These are phyloP conservation scores for Campoletis raptor DNA, from an alignment of 2,888 invertebrate genomes.

Conservation along the genomic window DNA sequence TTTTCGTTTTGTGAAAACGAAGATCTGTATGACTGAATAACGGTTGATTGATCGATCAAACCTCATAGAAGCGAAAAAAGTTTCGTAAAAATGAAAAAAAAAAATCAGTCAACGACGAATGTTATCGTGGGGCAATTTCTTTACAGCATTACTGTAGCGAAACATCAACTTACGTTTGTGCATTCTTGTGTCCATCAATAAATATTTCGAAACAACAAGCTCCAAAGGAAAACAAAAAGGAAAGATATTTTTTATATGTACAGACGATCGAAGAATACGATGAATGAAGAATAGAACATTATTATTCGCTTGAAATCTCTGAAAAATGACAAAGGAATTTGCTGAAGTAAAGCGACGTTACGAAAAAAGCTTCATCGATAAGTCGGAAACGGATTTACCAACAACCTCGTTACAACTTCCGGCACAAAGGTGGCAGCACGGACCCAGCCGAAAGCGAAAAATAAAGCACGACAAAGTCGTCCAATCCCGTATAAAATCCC, in stretches of 20 bases:
- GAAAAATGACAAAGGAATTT: not conserved
- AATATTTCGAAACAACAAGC: no score
- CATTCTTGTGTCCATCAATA: not conserved
- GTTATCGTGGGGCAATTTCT: not conserved
- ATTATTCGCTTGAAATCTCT: not conserved
- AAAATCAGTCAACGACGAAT: not conserved
- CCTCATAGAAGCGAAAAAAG: not conserved
- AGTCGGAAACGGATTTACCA: conserved; percentile 1
- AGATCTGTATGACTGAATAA: no score
- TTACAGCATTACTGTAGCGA: not conserved
- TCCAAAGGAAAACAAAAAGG: not conserved
- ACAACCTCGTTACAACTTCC: not conserved
- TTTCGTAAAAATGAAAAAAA: not conserved
- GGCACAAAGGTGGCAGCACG: conserved; percentile 7
- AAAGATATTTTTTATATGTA: not conserved
- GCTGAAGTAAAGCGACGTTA: not conserved
- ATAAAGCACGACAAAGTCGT: conserved; percentile 34
- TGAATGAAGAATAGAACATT: not conserved
- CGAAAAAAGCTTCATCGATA: not conserved
- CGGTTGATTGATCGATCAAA: not conserved
- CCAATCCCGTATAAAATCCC: conserved; percentile 63
- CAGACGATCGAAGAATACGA: not conserved
- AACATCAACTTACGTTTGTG: not conserved
- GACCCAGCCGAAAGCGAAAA: not conserved
- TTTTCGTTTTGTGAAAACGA: no score